phyloP scores from a whole-genome alignment of 2,113 vertebrate species.

The Xenus cinereus region DNA sequence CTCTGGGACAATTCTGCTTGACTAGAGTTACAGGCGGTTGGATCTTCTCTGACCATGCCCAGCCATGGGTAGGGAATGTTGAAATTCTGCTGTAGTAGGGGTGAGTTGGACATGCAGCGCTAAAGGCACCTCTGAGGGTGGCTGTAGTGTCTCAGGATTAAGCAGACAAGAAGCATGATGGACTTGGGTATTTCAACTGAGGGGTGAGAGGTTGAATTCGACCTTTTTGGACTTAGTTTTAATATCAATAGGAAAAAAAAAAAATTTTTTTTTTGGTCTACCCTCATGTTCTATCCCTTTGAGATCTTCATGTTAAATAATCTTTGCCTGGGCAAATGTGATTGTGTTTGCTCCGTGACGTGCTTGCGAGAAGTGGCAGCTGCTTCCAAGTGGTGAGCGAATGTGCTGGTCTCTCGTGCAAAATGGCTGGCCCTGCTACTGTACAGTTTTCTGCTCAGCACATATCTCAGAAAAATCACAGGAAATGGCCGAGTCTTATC shows the following conservation, averaged over 20 bases:
- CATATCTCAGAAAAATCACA: conserved; percentile 19
- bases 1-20: neutral
- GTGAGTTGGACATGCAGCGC: neutral
- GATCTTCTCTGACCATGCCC: neutral
- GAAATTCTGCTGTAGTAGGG: neutral
- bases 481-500: neutral
- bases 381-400: neutral
- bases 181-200: neutral
- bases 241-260: neutral
- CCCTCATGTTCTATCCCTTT: neutral
- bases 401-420: neutral
- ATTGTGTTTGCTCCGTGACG: neutral
- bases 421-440: neutral
- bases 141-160: neutral
- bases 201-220: neutral
- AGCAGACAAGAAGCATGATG: neutral
- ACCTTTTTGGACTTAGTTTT: neutral
- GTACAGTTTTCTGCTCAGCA: neutral
- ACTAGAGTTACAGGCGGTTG: neutral
- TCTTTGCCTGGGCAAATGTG: neutral
- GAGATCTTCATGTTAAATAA: neutral
- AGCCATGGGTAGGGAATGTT: neutral
- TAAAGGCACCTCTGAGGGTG: neutral
- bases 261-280: neutral
- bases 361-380: neutral